Evolutionary conservation across 2,888 invertebrate genomes (phyloP).

Genomic region (Phorcus lineatus): DNA sequence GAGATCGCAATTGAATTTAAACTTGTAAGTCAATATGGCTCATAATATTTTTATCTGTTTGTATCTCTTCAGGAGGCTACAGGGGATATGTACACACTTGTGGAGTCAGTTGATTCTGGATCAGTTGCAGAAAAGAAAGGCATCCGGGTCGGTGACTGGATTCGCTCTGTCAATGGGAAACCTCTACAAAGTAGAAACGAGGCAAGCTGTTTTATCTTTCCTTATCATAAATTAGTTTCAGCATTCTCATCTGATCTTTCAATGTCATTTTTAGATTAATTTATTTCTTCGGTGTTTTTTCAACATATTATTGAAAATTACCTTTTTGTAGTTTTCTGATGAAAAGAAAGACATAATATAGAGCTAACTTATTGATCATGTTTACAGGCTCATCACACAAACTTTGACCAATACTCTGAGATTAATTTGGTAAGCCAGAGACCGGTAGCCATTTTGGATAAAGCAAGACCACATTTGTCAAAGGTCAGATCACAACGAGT

Average conservation of each 20-base stretch:
- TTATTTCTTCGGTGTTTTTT: too few species aligned
- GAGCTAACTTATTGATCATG: neutral
- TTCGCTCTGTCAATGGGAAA: constrained; percentile 61
- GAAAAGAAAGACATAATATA: too few species aligned
- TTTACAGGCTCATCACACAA: constrained; percentile 42
- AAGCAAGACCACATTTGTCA: constrained; percentile 20
- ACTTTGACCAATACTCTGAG: constrained; percentile 31
- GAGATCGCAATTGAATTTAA: too few species aligned
- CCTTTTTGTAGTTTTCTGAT: too few species aligned
- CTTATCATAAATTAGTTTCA: too few species aligned
- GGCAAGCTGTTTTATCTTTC: constrained; percentile 33
- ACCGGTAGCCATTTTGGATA: constrained; percentile 50
- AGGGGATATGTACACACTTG: constrained; percentile 35
- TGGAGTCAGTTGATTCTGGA: constrained; percentile 45
- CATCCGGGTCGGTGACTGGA: constrained; percentile 59
- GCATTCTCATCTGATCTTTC: too few species aligned
- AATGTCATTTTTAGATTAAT: too few species aligned
- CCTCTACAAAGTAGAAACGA: constrained; percentile 51
- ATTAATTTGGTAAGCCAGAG: constrained; percentile 57
- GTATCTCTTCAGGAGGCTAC: neutral
- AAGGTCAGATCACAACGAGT: neutral
- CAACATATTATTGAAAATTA: neutral
- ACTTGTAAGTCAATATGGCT: too few species aligned
- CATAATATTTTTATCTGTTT: too few species aligned
- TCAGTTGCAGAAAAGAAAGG: constrained; percentile 49